phyloP scores from a whole-genome alignment of 2,888 invertebrate species.

The Patella ulyssiponensis region DNA sequence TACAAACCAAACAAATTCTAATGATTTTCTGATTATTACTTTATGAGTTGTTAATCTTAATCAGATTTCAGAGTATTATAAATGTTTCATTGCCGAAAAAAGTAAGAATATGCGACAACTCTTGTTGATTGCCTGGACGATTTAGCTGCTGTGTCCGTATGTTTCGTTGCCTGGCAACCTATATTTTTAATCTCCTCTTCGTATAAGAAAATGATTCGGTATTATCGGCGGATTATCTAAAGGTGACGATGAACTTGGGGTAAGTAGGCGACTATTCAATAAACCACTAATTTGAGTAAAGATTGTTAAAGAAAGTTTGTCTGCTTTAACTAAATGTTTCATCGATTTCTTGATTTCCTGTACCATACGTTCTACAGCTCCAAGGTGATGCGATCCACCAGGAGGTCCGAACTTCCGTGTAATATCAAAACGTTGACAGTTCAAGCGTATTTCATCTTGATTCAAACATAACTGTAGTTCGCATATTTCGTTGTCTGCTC shows the following conservation, averaged over 20 bases:
- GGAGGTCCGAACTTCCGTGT: not conserved
- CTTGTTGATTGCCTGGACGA: too few relatives aligned
- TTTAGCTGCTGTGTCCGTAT: too few relatives aligned
- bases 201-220: not conserved
- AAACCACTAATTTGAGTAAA: not conserved
- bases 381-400: not conserved
- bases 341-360: not conserved
- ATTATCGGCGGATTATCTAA: not conserved
- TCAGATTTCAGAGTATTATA: too few relatives aligned
- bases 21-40: too few relatives aligned
- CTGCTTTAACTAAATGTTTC: not conserved
- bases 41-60: too few relatives aligned
- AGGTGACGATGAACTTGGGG: not conserved
- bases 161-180: too few relatives aligned
- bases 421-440: not conserved
- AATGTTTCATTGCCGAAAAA: too few relatives aligned
- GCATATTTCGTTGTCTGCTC: not conserved
- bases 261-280: not conserved
- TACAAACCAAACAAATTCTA: too few relatives aligned
- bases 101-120: too few relatives aligned
- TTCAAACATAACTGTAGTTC: not conserved
- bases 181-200: not conserved
- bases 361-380: slow-evolving; percentile 5
- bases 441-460: not conserved
- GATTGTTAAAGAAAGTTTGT: not conserved